These are phyloP conservation scores for Loripinus fragilis DNA, from an alignment of 2,888 invertebrate genomes.

Conservation along the genomic window DNA sequence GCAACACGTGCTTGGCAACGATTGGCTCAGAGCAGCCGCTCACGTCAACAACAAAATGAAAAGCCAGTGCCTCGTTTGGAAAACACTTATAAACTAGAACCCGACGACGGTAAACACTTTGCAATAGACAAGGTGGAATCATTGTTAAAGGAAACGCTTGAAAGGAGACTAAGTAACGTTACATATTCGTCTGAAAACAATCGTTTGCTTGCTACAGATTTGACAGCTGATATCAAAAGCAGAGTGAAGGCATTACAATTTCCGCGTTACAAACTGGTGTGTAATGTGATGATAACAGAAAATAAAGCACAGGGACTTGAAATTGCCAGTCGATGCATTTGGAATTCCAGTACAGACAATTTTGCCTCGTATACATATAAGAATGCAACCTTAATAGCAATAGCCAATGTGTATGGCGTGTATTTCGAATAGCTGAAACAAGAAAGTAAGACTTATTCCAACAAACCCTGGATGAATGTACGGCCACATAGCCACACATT, in stretches of 20 bases:
- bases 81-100: slow-evolving; percentile 76
- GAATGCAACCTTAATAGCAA: slow-evolving; percentile 70
- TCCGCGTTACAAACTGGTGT: slow-evolving; percentile 76
- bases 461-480: too few species aligned
- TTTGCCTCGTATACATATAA: slow-evolving; percentile 73
- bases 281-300: slow-evolving; percentile 75
- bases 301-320: slow-evolving; percentile 74
- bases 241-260: slow-evolving; percentile 71
- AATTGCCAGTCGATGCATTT: slow-evolving; percentile 74
- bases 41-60: slow-evolving; percentile 26
- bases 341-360: slow-evolving; percentile 73
- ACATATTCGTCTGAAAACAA: slow-evolving; percentile 67
- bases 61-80: slow-evolving; percentile 62
- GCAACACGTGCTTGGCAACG: slow-evolving; percentile 74
- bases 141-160: slow-evolving; percentile 66
- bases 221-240: slow-evolving; percentile 70
- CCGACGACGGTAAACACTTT: slow-evolving; percentile 67
- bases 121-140: slow-evolving; percentile 64
- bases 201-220: slow-evolving; percentile 65
- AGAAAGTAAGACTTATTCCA: too few species aligned
- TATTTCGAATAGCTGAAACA: slow-evolving; percentile 76
- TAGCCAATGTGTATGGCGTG: slow-evolving; percentile 75
- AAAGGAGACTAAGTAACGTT: slow-evolving; percentile 61
- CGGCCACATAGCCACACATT: too few species aligned
- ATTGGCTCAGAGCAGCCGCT: slow-evolving; percentile 59